phyloP scores from a whole-genome alignment of 37 sponge, comb jelly and placozoan genomes.

The Bolinopsis microptera region DNA sequence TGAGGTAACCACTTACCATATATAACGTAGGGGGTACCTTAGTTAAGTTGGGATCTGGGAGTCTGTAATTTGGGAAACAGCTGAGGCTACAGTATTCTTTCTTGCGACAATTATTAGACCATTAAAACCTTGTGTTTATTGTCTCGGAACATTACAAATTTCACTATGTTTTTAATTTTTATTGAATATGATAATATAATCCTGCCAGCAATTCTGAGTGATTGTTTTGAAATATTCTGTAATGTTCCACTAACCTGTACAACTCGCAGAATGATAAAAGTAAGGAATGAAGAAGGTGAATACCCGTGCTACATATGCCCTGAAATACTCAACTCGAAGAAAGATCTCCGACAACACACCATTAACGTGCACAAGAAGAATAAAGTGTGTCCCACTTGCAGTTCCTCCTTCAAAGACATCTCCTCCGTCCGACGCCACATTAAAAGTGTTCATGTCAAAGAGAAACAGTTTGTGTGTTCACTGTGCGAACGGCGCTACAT shows the following conservation, averaged over 20 bases:
- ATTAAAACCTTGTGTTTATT: neutral
- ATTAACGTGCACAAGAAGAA: neutral
- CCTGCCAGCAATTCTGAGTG: neutral
- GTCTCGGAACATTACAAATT: neutral
- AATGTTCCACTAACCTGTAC: neutral
- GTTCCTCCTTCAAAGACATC: neutral
- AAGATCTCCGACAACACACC: slow-evolving; percentile 28
- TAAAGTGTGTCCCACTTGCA: neutral
- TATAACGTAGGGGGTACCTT: no score
- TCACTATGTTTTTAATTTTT: neutral
- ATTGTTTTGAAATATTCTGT: no score
- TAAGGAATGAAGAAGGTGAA: neutral
- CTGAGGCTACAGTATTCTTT: neutral
- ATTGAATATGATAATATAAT: neutral
- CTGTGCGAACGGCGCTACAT: neutral
- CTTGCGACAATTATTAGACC: neutral
- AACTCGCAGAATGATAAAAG: neutral
- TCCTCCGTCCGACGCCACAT: slow-evolving; percentile 17
- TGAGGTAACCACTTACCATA: no score
- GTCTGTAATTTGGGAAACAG: no score
- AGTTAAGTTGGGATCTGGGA: no score
- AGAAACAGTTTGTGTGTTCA: slow-evolving; percentile 5
- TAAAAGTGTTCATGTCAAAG: neutral
- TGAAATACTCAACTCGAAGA: slow-evolving; percentile 19
- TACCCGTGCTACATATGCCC: slow-evolving; percentile 12